Conservation (phyloP, 2,888 invertebrate species). For the Horisme vitalbata region DNA sequence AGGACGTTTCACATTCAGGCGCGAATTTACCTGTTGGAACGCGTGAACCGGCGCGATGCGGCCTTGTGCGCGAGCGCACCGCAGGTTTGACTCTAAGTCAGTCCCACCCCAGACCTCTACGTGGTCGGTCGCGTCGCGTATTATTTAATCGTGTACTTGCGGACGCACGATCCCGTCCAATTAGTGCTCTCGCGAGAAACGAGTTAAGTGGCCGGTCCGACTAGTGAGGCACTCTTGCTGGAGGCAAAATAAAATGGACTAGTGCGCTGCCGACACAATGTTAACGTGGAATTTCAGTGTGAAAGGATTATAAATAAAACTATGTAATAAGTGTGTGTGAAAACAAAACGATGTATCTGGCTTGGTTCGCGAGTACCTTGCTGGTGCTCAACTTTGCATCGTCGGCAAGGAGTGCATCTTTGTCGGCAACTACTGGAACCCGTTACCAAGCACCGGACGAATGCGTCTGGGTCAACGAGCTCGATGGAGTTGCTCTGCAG, state of each 20-base stretch:
- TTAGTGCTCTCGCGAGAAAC: conserved; percentile 80
- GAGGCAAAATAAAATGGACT: conserved; percentile 63
- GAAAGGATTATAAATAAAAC: conserved; percentile 63
- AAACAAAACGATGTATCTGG: conserved; percentile 70
- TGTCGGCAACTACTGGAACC: conserved; percentile 78
- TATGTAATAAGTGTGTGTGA: conserved; percentile 73
- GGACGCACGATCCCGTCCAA: conserved; percentile 75
- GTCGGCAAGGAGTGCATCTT: conserved; percentile 70
- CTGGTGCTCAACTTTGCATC: conserved; percentile 69
- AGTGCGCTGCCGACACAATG: conserved; percentile 58
- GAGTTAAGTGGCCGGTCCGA: conserved; percentile 79
- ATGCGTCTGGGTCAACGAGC: conserved; percentile 90
- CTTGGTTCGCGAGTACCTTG: conserved; percentile 65
- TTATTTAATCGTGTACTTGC: conserved; percentile 50
- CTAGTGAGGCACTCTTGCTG: conserved; percentile 64
- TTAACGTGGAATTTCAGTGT: conserved; percentile 66
- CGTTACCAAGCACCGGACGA: conserved; percentile 92
- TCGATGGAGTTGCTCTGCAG: conserved; percentile 87
- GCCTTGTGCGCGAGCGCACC: conserved; percentile 84
- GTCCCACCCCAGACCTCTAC: conserved; percentile 79
- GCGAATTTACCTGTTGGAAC: conserved; percentile 84
- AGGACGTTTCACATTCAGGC: conserved; percentile 57
- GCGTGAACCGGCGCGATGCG: conserved; percentile 81
- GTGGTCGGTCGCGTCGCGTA: conserved; percentile 70
- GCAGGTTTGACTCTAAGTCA: conserved; percentile 74